phyloP scores from a whole-genome alignment of 2,797 vertebrate genomes.

The Neomorphus geoffroyi region DNA sequence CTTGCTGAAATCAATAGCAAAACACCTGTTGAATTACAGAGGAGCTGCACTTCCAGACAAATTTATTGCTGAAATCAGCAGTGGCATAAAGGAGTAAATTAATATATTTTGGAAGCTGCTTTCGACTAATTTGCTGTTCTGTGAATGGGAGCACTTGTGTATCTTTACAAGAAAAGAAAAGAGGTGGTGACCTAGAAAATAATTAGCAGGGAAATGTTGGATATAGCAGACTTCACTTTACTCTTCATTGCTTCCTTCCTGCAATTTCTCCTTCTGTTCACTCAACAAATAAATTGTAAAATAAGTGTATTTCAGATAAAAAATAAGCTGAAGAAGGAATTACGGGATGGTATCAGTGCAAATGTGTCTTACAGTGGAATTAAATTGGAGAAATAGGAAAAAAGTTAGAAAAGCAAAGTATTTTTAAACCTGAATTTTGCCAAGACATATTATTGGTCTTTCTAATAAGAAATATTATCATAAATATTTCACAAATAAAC shows the following conservation, averaged over 20 bases:
- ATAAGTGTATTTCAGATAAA: no score
- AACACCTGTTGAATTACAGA: neutral
- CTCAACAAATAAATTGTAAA: neutral
- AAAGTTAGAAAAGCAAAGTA: neutral
- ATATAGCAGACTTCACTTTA: neutral
- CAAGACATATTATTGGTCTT: neutral
- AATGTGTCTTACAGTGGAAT: neutral
- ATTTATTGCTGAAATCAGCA: neutral
- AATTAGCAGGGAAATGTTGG: neutral
- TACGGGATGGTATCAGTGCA: no score
- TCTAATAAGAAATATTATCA: neutral
- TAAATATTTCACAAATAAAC: neutral
- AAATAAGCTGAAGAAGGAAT: no score
- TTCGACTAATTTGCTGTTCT: neutral
- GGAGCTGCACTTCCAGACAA: neutral
- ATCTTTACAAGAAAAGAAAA: neutral
- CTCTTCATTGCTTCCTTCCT: neutral
- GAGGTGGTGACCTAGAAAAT: neutral
- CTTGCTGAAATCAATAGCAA: neutral
- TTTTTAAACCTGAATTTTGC: neutral
- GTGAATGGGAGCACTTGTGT: neutral
- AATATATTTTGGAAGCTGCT: neutral
- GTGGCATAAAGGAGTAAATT: neutral
- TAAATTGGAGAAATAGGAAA: neutral
- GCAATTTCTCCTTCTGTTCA: neutral